These are phyloP conservation scores for Lysandra bellargus DNA, from an alignment of 2,888 invertebrate genomes.

Conservation along the genomic window DNA sequence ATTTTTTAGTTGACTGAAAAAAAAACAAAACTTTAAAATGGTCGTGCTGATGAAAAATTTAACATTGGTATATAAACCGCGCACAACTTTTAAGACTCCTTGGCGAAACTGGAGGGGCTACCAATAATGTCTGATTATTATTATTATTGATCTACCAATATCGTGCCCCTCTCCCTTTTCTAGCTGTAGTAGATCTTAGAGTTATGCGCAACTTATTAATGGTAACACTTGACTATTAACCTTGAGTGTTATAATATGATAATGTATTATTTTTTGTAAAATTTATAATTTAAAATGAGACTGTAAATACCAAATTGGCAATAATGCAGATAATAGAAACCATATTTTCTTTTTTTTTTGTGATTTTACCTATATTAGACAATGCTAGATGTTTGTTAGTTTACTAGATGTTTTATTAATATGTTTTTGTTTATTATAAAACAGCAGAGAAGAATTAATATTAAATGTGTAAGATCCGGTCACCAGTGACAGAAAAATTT, in stretches of 20 bases:
- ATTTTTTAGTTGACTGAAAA: not conserved
- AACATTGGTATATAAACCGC: not conserved
- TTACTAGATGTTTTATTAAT: not conserved
- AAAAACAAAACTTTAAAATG: not conserved
- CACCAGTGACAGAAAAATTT: not conserved
- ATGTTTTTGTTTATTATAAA: not conserved
- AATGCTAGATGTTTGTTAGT: conserved; percentile 16
- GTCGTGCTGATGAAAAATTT: not conserved
- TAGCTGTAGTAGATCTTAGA: not conserved
- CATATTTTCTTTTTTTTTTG: not conserved
- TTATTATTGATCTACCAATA: too few relatives aligned
- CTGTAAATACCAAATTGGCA: conserved; percentile 25
- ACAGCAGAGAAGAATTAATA: not conserved
- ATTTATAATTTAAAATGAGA: conserved; percentile 2
- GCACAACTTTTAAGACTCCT: too few relatives aligned
- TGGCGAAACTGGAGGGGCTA: too few relatives aligned
- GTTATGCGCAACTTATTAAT: not conserved
- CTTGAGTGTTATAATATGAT: not conserved
- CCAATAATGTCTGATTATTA: too few relatives aligned
- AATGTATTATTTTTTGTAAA: not conserved
- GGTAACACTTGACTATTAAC: not conserved
- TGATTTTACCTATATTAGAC: conserved; percentile 20
- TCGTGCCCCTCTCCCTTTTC: too few relatives aligned
- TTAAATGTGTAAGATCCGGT: not conserved
- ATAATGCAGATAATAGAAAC: conserved; percentile 4